A percentile compares a stretch with the other conserved stretches of the same genome.
Evolutionary conservation across 2,888 invertebrate genomes (phyloP).

Genomic region (Athalia cordata): DNA sequence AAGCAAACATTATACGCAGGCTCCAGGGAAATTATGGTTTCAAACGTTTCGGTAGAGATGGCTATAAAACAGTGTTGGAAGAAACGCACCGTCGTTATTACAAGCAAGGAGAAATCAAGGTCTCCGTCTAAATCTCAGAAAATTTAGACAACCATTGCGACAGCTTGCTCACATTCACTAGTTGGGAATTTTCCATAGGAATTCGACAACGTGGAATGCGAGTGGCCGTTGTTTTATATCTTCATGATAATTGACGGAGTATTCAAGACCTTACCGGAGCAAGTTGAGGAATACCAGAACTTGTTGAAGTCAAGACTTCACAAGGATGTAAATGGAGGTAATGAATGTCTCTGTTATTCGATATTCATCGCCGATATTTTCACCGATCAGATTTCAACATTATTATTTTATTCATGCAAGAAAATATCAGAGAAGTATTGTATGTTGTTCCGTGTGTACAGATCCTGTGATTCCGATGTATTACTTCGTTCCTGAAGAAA

Average conservation of each 20-base stretch:
- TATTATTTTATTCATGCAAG: too few relatives aligned
- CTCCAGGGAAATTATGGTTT: slow-evolving; percentile 94
- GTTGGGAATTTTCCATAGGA: slow-evolving; percentile 74
- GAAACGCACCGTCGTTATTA: slow-evolving; percentile 88
- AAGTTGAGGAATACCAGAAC: slow-evolving; percentile 94
- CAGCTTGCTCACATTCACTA: neutral
- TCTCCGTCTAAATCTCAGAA: slow-evolving; percentile 54
- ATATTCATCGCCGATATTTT: slow-evolving; percentile 36
- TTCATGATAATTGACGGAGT: slow-evolving; percentile 98
- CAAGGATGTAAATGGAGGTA: slow-evolving; percentile 88
- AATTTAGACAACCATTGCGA: slow-evolving; percentile 31
- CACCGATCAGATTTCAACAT: neutral
- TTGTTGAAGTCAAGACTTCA: slow-evolving; percentile 88
- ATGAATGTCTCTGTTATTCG: slow-evolving; percentile 62
- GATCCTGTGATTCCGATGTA: slow-evolving; percentile 97
- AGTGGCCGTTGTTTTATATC: slow-evolving; percentile 98
- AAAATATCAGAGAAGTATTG: too few relatives aligned
- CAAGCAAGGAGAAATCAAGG: slow-evolving; percentile 92
- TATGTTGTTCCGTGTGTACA: slow-evolving; percentile 67
- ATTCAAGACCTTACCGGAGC: slow-evolving; percentile 89
- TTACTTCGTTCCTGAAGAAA: slow-evolving; percentile 87
- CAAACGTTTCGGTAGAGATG: slow-evolving; percentile 95
- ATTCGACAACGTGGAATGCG: slow-evolving; percentile 97
- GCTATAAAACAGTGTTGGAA: slow-evolving; percentile 92
- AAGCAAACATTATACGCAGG: slow-evolving; percentile 87